Base-by-base conservation (phyloP, 2,888 invertebrate species). In the Busseola fusca region DNA sequence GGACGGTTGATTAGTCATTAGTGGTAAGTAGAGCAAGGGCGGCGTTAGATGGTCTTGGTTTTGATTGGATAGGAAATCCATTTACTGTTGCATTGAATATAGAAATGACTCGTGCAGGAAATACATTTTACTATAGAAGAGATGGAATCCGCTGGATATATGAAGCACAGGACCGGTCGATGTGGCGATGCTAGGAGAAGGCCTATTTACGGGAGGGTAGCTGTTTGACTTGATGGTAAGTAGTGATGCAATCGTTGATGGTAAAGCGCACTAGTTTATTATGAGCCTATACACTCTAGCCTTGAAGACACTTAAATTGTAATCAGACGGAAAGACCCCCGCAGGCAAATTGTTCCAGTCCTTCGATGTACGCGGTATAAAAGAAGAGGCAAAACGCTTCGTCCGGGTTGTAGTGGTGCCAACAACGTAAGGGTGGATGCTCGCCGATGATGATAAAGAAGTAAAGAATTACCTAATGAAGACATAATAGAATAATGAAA, bases 1-100 rank as follows among this genome's bases (percentile, higher is more conserved):
- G 14, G 58, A 64, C 64, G 25, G 52, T 69, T 69, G 67, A 69
- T 68, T 70, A 69, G 69, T 30, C 48, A 48, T 58, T 27, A 64
- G 64, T 68, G 16, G n/a, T 71, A 84, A 78, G 81, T 84, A n/a
- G 83, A 83, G 69, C 83, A 83, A 84, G 83, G 83, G 66, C 81
- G 78, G 57, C 63, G 42, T 68, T 40, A 60, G 59, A 62, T 59
- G 59, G 27, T 67, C 69, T 77, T 80, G 62, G 57, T 69, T 64
- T 63, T 63, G 68, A 80, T 71, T 79, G 54, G 25, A 57, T 56
- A 54, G 60, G 66, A 71, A 74, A 75, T 79, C 69, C 79, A 74
- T 69, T 74, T 69, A 50, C 25, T 56, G 14, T 65, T 56, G 57
- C 64, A 64, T 67, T 60, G 58, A 64, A 58, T 40, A 50, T 57